Evolutionary conservation across 2,113 vertebrate genomes (phyloP).

Genomic region (Phalacrocorax pelagicus): DNA sequence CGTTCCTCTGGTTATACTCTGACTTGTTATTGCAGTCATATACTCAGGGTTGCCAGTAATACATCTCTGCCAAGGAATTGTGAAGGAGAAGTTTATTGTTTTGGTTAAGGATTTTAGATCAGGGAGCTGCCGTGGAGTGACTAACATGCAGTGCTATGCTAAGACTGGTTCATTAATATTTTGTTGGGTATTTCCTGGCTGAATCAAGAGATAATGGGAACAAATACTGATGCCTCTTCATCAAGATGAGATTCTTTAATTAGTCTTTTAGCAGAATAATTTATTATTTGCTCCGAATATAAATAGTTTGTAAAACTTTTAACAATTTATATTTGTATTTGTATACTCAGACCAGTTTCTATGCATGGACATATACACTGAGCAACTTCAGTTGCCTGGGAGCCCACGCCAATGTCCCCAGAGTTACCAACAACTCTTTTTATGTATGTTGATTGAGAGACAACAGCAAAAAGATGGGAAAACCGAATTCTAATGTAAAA

Average conservation of each 20-base stretch:
- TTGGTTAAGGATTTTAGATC: not conserved
- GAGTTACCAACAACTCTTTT: not conserved
- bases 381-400: not conserved
- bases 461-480: not conserved
- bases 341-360: not conserved
- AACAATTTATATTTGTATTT: not conserved
- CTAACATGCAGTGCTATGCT: not conserved
- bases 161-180: not conserved
- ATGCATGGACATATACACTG: not conserved
- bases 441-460: not conserved
- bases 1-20: not conserved
- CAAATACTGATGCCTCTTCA: not conserved
- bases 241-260: not conserved
- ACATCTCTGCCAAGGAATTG: not conserved
- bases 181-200: not conserved
- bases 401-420: not conserved
- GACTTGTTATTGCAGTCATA: not conserved
- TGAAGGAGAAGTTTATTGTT: not conserved
- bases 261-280: not conserved
- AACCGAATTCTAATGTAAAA: not conserved
- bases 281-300: not conserved
- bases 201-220: not conserved
- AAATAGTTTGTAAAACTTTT: not conserved
- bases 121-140: not conserved
- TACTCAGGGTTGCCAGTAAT: not conserved